phyloP scores from a whole-genome alignment of 2,888 invertebrate genomes.

The Ophraella communa region DNA sequence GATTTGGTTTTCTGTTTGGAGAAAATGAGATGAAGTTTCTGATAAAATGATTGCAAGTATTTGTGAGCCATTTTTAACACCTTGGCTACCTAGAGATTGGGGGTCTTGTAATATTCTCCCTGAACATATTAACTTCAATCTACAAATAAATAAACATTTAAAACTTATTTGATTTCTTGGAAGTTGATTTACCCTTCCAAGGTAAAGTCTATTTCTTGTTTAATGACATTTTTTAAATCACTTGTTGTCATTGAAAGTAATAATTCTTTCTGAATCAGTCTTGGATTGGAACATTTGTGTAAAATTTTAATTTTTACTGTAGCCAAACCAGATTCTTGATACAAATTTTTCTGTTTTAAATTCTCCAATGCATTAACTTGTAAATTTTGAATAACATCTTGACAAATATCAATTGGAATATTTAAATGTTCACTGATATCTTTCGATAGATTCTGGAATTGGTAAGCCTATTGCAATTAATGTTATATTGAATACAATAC shows the following conservation, averaged over 20 bases:
- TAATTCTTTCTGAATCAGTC: constrained; percentile 64
- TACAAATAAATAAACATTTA: constrained; percentile 49
- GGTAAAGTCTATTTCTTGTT: constrained; percentile 59
- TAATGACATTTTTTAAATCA: constrained; percentile 65
- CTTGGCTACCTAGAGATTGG: constrained; percentile 64
- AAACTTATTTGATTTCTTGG: neutral
- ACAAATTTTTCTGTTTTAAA: constrained; percentile 72
- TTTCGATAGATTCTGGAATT: constrained; percentile 67
- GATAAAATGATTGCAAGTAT: constrained; percentile 68
- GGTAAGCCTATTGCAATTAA: constrained; percentile 24
- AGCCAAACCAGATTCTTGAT: constrained; percentile 74
- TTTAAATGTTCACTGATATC: constrained; percentile 66
- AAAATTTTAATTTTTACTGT: constrained; percentile 74
- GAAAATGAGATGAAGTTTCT: constrained; percentile 52
- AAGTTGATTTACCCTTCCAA: constrained; percentile 57
- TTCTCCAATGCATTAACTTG: constrained; percentile 76
- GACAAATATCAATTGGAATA: constrained; percentile 62
- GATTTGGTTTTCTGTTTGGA: constrained; percentile 53
- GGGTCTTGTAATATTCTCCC: constrained; percentile 69
- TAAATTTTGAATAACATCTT: constrained; percentile 67
- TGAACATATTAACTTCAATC: constrained; percentile 72
- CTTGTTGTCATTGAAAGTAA: constrained; percentile 63
- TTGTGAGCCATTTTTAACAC: constrained; percentile 72
- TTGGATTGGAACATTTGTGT: constrained; percentile 62
- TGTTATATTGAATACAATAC: constrained; percentile 10